Base-by-base conservation (phyloP, 1,140 invertebrate genomes). In the Papilio polytes region DNA sequence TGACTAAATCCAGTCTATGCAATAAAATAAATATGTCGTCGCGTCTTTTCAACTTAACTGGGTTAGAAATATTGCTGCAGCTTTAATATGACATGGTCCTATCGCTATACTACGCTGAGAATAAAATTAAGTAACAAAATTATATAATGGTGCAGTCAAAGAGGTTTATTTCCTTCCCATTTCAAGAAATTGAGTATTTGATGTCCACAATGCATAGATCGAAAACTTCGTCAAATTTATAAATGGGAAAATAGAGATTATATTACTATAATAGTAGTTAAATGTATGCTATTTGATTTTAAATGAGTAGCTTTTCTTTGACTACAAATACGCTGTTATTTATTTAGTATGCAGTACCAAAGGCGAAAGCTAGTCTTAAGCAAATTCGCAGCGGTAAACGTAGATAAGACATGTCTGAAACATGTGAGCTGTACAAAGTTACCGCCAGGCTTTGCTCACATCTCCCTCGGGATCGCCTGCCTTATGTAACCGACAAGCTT, bases 401-500 rank as follows among this genome's bases (percentile, higher is more conserved):
- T 36, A 70, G 63, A 70, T 70, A 70, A 70, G 63, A 70, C 63
- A 70, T 70, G 63, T 70, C 63, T 70, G 63, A 70, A 66, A 70
- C 63, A 70, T 70, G 63, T 36, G 26, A 4, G 13, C 63, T 70
- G 63, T 70, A 18, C 63, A 70, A 70, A 70, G 63, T 70, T 70
- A 70, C 63, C 63, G 77, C 77, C 22, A 46, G 53, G 56, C 59
- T 59, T 78, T 66, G 41, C 59, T 78, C 59, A 66, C n/a, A 66
- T 41, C 53, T 56, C 77, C 77, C 36, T 1, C 3, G 77, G 77
- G 77, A 46, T 66, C 56, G n/a, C 41, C 22, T 1, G n/a, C 53
- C 15, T 78, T 66, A 78, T 78, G 56, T 78, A 78, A 59, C n/a
- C 56, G n/a, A 36, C 59, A 78, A 78, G 56, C 56, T 78, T 78